Evolutionary conservation across 2,888 invertebrate genomes (phyloP), one percentile per base, ranked within the genome.

Genomic region (Heliconius erato): DNA sequence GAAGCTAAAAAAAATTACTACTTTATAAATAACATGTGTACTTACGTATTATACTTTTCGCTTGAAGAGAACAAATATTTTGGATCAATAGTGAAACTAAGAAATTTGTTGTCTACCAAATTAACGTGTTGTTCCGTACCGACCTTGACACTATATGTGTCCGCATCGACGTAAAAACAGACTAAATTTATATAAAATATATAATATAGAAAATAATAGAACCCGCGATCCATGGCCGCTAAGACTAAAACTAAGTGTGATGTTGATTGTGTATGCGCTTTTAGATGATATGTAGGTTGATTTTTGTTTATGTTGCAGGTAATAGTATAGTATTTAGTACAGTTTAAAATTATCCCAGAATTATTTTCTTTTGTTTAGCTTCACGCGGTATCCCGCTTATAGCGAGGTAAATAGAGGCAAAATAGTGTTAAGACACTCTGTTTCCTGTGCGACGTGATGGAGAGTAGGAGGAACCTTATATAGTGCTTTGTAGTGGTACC

Each of bases 11-110:
- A 49, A 49, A 49, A 16, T 14, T 14, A 49, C 14, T 63, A 3
- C 2, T 67, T 16, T 67, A 67, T 14, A 16, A 28, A 28, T 67
- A 16, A 76, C 23, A n/a, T 11, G 23, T 54, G 19, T 49, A 87
- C 87, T 86, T 82, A 87, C 86, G 78, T 83, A 54, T 86, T 91
- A 86, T 91, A 92, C 79, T 92, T 92, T 3, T 92, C 92, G 84
- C 89, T 91, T 44, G 89, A 91, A 0, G 92, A 89, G 88, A 95
- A 96, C 82, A 98, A 90, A 88, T 97, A 96, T 79, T 96, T 96
- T 0, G 98, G 98, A 88, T 97, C 97, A 11, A 98, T 93, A 0
- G 97, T 97, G 85, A 98, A 96, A 91, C 98, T 98, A 23, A 98
- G 91, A 90, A 98, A 98, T 88, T 96, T 97, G 79, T 97, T 97